Conservation (phyloP, 2,888 invertebrate species). For the Tetramorium bicarinatum region DNA sequence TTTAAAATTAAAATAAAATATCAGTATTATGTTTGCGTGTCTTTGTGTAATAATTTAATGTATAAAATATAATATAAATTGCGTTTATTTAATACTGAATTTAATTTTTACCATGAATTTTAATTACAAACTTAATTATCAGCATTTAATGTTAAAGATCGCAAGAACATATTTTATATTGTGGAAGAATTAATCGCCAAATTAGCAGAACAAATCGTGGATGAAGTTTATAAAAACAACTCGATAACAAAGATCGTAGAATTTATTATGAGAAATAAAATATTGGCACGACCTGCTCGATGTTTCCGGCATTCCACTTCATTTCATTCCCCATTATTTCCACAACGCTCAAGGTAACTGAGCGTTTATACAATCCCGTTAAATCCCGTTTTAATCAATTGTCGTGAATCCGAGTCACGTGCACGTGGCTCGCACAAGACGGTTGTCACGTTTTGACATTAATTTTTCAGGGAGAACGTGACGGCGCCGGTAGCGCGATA, state of each 20-base stretch:
- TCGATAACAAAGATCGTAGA: not conserved
- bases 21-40: not conserved
- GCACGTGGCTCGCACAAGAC: slow-evolving; percentile 18
- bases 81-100: not conserved
- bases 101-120: not conserved
- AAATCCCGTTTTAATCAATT: slow-evolving; percentile 48
- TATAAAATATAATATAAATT: not conserved
- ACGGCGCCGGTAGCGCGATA: not conserved
- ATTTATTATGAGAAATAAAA: slow-evolving; percentile 30
- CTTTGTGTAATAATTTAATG: not conserved
- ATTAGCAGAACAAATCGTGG: not conserved
- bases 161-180: not conserved
- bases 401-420: slow-evolving; percentile 37
- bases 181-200: not conserved
- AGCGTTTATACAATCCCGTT: slow-evolving; percentile 33
- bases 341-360: slow-evolving; percentile 25
- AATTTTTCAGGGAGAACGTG: slow-evolving; percentile 45
- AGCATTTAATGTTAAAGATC: not conserved
- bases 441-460: slow-evolving; percentile 45
- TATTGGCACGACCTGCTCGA: not conserved
- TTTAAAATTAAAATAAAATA: not conserved
- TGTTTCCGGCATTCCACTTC: slow-evolving; percentile 41
- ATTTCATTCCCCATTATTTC: slow-evolving; percentile 44
- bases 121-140: not conserved
- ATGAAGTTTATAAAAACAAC: not conserved